Base-by-base conservation (phyloP, 1,140 invertebrate genomes). In the Micrasema minimum region DNA sequence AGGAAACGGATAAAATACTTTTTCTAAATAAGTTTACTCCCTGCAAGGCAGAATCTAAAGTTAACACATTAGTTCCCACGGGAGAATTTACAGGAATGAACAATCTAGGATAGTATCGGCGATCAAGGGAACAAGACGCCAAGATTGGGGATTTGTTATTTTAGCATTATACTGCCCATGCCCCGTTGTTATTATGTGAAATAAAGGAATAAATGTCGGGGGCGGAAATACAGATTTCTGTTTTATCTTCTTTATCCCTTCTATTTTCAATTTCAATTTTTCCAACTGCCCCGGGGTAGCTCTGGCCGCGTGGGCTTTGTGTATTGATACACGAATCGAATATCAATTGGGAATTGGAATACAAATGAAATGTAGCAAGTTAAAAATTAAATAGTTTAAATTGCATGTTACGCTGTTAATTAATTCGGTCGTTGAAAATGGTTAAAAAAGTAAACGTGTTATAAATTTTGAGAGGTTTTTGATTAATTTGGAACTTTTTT, bases 231-330 rank as follows among this genome's bases (percentile, higher is more conserved):
- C 72, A 68, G 72, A 74, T 74, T 74, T 67, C 66, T 61, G 69
- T 67, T 74, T 74, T 74, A 74, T 74, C 69, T 68, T 48, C 45
- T 50, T 57, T 45, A 74, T 71, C 74, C 71, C 74, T 35, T 48
- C 71, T 75, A 71, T 72, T 75, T 75, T 75, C 74, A 71, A 75
- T 72, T 75, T 75, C 71, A 75, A 75, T 75, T 75, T 75, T 75
- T 75, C 66, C 73, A 50, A 72, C 70, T 61, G 72, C 70, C 73
- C 65, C 68, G 66, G 73, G 57, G 65, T 61, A 72, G 72, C 74
- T 71, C 62, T 67, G 51, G 64, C 66, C 57, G 48, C n/a, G 11
- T n/a, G 53, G 46, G 71, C 70, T 75, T 69, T 75, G 73, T 72
- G 74, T 72, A 72, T 75, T 75, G 74, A 72, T 72, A 72, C 72